These are phyloP conservation scores for Capra hircus DNA, from an alignment of 2,113 vertebrate species.

Conservation along the genomic window DNA sequence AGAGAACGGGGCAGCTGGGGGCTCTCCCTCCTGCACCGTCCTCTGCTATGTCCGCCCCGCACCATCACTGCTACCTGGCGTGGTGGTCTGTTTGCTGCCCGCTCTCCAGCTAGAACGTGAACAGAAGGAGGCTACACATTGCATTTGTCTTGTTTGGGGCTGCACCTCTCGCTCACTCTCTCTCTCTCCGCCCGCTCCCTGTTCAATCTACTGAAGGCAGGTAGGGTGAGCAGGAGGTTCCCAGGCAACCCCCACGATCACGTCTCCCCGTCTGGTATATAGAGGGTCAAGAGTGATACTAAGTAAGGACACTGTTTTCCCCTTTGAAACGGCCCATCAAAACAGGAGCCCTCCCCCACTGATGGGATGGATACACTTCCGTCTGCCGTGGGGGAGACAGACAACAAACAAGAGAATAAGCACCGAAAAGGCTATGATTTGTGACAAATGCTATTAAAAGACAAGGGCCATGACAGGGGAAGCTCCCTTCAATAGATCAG, in stretches of 20 bases:
- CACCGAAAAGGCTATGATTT: background rate
- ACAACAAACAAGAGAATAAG: background rate
- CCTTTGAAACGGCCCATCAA: background rate
- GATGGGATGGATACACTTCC: background rate
- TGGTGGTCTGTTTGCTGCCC: too few species aligned
- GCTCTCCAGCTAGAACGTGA: background rate
- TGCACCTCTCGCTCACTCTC: accelerated
- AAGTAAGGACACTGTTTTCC: background rate
- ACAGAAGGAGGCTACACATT: too few species aligned
- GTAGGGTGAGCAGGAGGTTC: background rate
- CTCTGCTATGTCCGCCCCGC: background rate
- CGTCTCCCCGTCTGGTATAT: background rate
- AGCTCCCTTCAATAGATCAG: background rate
- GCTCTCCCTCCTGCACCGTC: background rate
- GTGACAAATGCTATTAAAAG: background rate
- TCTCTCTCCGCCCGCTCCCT: accelerated
- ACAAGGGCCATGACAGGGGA: background rate
- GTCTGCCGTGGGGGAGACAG: background rate
- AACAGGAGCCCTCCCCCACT: background rate
- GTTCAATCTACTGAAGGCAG: background rate
- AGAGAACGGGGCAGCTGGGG: background rate
- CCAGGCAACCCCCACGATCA: background rate
- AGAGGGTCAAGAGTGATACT: background rate
- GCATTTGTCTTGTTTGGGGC: accelerated
- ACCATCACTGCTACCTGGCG: background rate